phyloP scores from a whole-genome alignment of 1,140 invertebrate species.

The Camponotus pennsylvanicus region DNA sequence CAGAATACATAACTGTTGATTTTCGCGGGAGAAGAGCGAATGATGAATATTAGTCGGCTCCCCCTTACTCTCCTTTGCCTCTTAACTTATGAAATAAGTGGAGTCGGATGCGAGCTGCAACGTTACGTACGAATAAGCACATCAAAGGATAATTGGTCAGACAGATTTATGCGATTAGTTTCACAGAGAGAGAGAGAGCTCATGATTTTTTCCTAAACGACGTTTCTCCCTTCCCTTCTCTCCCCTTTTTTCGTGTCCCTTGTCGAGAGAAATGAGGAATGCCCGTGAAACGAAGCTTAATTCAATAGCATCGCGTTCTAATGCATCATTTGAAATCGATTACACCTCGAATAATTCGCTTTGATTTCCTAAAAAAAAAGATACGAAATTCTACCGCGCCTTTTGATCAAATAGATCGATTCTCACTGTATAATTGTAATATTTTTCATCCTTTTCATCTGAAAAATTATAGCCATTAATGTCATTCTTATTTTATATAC shows the following conservation, averaged over 20 bases:
- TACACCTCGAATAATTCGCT: conserved; percentile 5
- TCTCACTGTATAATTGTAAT: not conserved
- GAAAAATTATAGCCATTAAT: not conserved
- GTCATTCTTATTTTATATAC: not conserved
- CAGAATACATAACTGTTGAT: conserved; percentile 59
- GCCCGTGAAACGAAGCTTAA: conserved; percentile 31
- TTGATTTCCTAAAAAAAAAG: not conserved
- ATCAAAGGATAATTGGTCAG: conserved; percentile 60
- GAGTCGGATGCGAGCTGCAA: conserved; percentile 51
- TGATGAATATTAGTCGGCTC: conserved; percentile 52
- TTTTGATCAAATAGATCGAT: not conserved
- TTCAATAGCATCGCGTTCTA: conserved; percentile 29
- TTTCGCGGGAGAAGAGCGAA: conserved; percentile 58
- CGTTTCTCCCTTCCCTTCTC: not conserved
- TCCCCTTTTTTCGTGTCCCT: not conserved
- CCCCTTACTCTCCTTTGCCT: conserved; percentile 20
- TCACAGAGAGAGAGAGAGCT: not conserved
- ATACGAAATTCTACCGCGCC: not conserved
- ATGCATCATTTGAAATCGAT: conserved; percentile 1
- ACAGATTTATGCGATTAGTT: conserved; percentile 40
- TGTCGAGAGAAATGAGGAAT: conserved; percentile 13
- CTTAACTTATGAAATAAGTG: conserved; percentile 58
- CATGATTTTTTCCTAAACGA: conserved; percentile 36
- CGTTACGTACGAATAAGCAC: conserved; percentile 46
- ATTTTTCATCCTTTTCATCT: not conserved